These are phyloP conservation scores for Cerastis leucographa DNA, from an alignment of 2,888 invertebrate genomes.

Conservation along the genomic window DNA sequence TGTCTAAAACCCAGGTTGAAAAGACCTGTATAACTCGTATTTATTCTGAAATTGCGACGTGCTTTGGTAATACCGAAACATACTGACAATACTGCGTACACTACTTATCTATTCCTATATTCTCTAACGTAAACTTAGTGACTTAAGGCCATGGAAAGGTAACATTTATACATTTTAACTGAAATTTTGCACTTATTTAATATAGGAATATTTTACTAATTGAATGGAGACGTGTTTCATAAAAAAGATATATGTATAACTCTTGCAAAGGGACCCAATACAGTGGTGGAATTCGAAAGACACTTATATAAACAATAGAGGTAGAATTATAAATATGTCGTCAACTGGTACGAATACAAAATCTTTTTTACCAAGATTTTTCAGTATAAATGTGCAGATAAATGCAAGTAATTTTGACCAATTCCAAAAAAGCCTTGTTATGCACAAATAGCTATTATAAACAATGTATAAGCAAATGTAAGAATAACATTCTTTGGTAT, in stretches of 20 bases:
- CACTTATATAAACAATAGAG: conserved; percentile 14
- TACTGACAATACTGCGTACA: conserved; percentile 55
- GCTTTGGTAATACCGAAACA: conserved; percentile 69
- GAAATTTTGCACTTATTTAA: conserved; percentile 36
- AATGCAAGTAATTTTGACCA: conserved; percentile 55
- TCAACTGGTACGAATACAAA: conserved; percentile 8
- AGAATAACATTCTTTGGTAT: conserved; percentile 64
- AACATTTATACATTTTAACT: conserved; percentile 63
- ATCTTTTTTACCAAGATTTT: not conserved
- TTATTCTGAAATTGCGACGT: conserved; percentile 64
- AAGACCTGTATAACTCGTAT: not conserved
- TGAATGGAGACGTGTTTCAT: conserved; percentile 9
- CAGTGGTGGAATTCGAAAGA: conserved; percentile 4
- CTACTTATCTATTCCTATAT: conserved; percentile 59
- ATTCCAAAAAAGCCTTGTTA: conserved; percentile 25
- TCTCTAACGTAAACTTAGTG: conserved; percentile 63
- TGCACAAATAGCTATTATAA: conserved; percentile 41
- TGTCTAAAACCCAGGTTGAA: conserved; percentile 2
- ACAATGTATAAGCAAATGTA: conserved; percentile 52
- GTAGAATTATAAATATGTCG: conserved; percentile 32
- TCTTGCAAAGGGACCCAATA: conserved; percentile 17
- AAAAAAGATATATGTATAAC: conserved; percentile 21
- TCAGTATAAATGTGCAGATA: conserved; percentile 35
- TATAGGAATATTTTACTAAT: conserved; percentile 39
- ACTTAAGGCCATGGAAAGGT: conserved; percentile 74